A percentile compares a stretch with the other conserved stretches of the same genome.
Evolutionary conservation across 2,888 invertebrate genomes (phyloP).

Genomic region (Lepas anatifera): DNA sequence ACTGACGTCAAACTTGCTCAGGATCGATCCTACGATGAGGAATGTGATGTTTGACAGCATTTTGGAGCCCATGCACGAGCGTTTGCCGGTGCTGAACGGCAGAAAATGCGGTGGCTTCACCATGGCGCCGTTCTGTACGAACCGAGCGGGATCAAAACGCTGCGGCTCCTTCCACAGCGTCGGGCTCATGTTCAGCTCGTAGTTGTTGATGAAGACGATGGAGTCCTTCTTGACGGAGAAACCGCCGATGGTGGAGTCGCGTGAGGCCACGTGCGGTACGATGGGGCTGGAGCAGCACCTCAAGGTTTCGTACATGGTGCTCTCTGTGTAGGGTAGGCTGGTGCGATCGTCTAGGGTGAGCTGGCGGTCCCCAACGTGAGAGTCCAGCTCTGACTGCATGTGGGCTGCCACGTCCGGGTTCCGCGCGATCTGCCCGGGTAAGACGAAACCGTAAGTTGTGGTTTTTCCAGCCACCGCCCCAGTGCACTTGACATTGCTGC

Average conservation of each 20-base stretch:
- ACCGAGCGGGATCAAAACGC: conserved; percentile 61
- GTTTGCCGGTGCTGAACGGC: conserved; percentile 71
- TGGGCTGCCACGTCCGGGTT: conserved; percentile 47
- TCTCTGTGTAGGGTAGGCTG: conserved; percentile 64
- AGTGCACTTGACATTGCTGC: too few species aligned
- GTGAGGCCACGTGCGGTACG: conserved; percentile 75
- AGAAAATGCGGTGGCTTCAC: conserved; percentile 59
- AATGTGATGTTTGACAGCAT: conserved; percentile 39
- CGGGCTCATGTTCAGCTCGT: conserved; percentile 58
- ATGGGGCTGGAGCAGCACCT: conserved; percentile 73
- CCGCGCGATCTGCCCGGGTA: conserved; percentile 50
- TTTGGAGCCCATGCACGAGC: conserved; percentile 75
- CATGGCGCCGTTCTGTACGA: conserved; percentile 46
- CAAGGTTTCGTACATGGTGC: conserved; percentile 64
- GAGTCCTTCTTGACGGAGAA: conserved; percentile 62
- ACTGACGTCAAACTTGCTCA: conserved; percentile 21
- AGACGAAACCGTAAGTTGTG: too few species aligned
- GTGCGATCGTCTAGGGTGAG: conserved; percentile 46
- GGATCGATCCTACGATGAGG: conserved; percentile 21
- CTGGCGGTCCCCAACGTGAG: conserved; percentile 37
- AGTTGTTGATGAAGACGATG: conserved; percentile 71
- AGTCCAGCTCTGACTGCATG: conserved; percentile 45
- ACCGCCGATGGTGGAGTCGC: conserved; percentile 57
- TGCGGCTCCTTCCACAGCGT: conserved; percentile 60
- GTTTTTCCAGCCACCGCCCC: too few species aligned